Evolutionary conservation across 2,113 vertebrate species (phyloP).

Genomic region (Elanus axillaris): DNA sequence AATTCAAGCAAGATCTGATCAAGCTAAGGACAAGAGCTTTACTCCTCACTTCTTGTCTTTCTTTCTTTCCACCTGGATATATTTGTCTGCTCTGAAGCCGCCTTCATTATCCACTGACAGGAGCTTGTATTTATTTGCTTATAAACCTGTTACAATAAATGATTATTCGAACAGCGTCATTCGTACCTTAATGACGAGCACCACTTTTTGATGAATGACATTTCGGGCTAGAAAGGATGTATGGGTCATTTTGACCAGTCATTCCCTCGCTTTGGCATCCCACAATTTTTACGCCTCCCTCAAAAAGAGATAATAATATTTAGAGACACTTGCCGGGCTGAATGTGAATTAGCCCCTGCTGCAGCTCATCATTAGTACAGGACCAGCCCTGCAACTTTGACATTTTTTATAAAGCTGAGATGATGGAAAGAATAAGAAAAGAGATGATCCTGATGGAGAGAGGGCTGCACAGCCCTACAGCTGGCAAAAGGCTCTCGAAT

Average conservation of each 20-base stretch:
- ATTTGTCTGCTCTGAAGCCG: conserved; percentile 97
- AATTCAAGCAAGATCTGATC: conserved; percentile 88
- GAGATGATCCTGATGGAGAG: conserved; percentile 99
- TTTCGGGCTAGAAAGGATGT: conserved; percentile 91
- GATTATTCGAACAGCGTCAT: conserved; percentile 99
- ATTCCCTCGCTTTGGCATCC: conserved; percentile 90
- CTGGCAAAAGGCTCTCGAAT: conserved; percentile 90
- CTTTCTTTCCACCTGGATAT: conserved; percentile 94
- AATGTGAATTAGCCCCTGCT: conserved; percentile 91
- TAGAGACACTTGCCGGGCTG: conserved; percentile 88
- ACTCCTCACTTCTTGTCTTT: conserved; percentile 88
- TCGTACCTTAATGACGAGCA: conserved; percentile 96
- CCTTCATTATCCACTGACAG: conserved; percentile 99
- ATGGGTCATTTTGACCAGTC: conserved; percentile 95
- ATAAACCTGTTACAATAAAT: conserved; percentile 99
- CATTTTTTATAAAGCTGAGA: conserved; percentile 86
- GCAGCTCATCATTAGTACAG: conserved; percentile 87
- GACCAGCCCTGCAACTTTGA: conserved; percentile 84
- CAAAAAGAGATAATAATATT: conserved; percentile 94
- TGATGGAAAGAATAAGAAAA: conserved; percentile 99
- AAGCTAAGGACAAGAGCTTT: conserved; percentile 85
- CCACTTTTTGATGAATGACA: conserved; percentile 98
- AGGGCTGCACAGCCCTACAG: conserved; percentile 94
- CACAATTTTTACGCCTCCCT: conserved; percentile 86
- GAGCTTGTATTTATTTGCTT: conserved; percentile 99